These are phyloP conservation scores for Chromis chromis DNA, from an alignment of 2,797 vertebrate genomes.

Conservation along the genomic window DNA sequence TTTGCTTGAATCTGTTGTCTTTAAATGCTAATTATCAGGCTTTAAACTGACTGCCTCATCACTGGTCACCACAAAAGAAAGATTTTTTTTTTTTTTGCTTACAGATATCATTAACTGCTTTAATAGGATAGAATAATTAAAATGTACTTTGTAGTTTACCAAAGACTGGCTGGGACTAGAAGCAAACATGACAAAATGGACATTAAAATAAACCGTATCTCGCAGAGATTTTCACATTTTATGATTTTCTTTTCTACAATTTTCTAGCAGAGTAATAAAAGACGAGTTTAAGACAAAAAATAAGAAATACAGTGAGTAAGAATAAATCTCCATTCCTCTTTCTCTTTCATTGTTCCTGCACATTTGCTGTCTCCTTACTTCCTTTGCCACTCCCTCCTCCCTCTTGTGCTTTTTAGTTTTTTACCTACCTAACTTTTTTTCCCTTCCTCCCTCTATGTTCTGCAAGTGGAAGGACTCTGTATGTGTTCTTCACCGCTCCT, in stretches of 20 bases:
- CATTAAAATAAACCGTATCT: background rate
- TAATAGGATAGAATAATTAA: background rate
- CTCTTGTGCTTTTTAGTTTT: background rate
- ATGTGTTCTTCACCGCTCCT: conserved; percentile 50
- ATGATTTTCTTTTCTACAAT: background rate
- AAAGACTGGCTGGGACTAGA: background rate
- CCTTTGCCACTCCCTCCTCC: conserved; percentile 16
- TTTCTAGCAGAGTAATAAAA: conserved; percentile 3
- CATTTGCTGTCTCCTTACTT: conserved; percentile 4
- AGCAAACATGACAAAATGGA: background rate
- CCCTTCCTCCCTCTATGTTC: conserved; percentile 21
- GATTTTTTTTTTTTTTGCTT: background rate
- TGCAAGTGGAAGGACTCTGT: conserved; percentile 44
- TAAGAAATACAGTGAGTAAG: conserved; percentile 1
- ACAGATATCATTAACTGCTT: background rate
- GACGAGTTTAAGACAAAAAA: conserved; percentile 9
- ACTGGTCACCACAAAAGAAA: background rate
- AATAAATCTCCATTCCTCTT: background rate
- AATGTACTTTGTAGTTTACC: background rate
- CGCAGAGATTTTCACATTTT: conserved; percentile 5
- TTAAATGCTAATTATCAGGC: conserved; percentile 28
- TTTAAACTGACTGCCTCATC: conserved; percentile 13
- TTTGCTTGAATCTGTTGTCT: conserved; percentile 28
- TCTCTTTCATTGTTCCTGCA: conserved; percentile 6
- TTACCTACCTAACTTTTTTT: background rate